A percentile compares a stretch with the other conserved stretches of the same genome.
phyloP scores from a whole-genome alignment of 2,797 vertebrate genomes.

The Ptychobarbus kaznakovi region DNA sequence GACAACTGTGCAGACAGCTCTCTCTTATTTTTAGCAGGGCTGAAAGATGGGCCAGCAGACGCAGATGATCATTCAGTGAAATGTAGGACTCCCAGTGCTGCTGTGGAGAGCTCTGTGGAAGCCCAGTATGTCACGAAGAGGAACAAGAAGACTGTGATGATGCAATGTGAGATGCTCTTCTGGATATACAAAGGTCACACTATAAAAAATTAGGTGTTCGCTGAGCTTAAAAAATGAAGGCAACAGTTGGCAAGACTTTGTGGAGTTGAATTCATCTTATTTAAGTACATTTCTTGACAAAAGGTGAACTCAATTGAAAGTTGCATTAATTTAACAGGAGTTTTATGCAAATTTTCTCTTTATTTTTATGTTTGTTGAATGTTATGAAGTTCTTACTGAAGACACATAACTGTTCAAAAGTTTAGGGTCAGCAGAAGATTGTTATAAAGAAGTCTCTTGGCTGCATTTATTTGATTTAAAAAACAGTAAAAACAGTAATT shows the following conservation, averaged over 20 bases:
- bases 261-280: not conserved
- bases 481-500: not conserved
- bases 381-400: not conserved
- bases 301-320: not conserved
- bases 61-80: slow-evolving; percentile 46
- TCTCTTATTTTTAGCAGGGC: slow-evolving; percentile 71
- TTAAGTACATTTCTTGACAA: not conserved
- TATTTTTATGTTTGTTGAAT: not conserved
- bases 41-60: slow-evolving; percentile 61
- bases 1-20: slow-evolving; percentile 56
- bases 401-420: not conserved
- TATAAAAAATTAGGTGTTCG: slow-evolving; percentile 17
- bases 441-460: not conserved
- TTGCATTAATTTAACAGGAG: not conserved
- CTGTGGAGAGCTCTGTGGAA: slow-evolving; percentile 55
- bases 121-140: slow-evolving; percentile 36
- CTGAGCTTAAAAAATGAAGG: slow-evolving; percentile 30
- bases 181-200: not conserved
- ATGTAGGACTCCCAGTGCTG: slow-evolving; percentile 42
- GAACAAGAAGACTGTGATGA: slow-evolving; percentile 36
- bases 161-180: slow-evolving; percentile 22
- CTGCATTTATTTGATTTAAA: not conserved
- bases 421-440: not conserved
- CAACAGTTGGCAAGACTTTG: slow-evolving; percentile 1
- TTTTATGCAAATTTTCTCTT: not conserved